Percentiles rank a stretch among this genome's conserved stretches.
phyloP scores from a whole-genome alignment of 2,888 invertebrate species.

The Sylvicola cinctus region DNA sequence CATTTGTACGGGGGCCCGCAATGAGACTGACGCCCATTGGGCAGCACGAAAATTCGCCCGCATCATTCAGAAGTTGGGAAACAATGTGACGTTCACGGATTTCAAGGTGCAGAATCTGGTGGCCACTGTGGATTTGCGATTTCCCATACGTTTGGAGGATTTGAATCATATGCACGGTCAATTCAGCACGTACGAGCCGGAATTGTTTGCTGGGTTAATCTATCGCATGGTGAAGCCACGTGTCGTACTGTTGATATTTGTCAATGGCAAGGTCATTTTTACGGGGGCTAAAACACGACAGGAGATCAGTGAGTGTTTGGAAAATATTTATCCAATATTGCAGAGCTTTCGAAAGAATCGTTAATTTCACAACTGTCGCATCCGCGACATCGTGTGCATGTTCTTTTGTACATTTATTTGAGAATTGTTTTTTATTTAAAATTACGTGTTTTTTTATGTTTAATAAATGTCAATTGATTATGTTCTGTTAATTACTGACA shows the following conservation, averaged over 20 bases:
- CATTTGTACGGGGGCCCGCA: conserved; percentile 67
- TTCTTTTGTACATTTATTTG: no score
- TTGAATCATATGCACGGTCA: conserved; percentile 53
- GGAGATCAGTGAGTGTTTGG: conserved; percentile 85
- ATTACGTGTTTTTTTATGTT: no score
- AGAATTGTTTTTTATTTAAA: no score
- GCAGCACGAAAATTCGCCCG: conserved; percentile 68
- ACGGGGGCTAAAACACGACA: conserved; percentile 89
- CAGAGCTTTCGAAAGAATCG: conserved; percentile 88
- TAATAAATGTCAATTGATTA: no score
- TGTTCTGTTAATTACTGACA: no score
- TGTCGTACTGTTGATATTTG: conserved; percentile 92
- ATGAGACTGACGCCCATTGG: conserved; percentile 56
- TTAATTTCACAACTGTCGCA: no score
- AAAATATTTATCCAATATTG: conserved; percentile 89
- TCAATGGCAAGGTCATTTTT: conserved; percentile 95
- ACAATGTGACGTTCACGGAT: conserved; percentile 56
- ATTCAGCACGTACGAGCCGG: conserved; percentile 85
- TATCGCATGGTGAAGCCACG: conserved; percentile 97
- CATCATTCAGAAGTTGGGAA: conserved; percentile 67
- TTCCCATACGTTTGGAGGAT: conserved; percentile 55
- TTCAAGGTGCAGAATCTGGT: conserved; percentile 71
- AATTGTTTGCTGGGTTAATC: conserved; percentile 93
- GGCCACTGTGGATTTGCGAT: conserved; percentile 57
- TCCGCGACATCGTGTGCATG: no score